Conservation (phyloP, 2,113 vertebrate species). For the Sciurus niger region DNA sequence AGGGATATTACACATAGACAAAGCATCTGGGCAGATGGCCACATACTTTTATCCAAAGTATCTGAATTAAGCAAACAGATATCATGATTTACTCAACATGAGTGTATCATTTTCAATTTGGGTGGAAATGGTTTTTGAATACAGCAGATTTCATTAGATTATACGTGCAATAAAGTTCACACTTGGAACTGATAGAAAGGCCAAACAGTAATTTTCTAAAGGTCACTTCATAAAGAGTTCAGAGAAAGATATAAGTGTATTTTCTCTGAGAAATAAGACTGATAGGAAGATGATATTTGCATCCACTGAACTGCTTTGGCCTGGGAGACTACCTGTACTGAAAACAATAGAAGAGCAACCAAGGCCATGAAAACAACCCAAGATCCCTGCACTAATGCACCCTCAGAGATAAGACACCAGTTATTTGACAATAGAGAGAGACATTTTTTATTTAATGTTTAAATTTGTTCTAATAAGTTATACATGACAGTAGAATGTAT, state of each 20-base stretch:
- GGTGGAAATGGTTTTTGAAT: slow-evolving; percentile 25
- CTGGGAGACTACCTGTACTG: background rate
- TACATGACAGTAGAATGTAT: too few relatives aligned
- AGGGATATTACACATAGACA: background rate
- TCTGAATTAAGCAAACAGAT: background rate
- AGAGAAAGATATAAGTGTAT: background rate
- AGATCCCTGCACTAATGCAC: background rate
- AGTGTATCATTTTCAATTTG: background rate
- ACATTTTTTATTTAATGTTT: background rate
- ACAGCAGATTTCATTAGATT: background rate
- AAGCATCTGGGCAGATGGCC: background rate
- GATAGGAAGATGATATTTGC: background rate
- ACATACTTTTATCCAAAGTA: background rate
- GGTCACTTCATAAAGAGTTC: background rate
- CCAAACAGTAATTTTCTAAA: slow-evolving; percentile 58
- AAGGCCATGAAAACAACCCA: background rate
- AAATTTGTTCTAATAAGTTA: too few relatives aligned
- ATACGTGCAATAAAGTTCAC: background rate
- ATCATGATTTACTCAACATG: background rate
- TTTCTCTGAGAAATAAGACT: slow-evolving; percentile 53
- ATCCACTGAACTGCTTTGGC: background rate
- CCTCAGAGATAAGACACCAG: background rate
- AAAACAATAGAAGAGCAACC: background rate
- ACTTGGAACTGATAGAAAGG: slow-evolving; percentile 26
- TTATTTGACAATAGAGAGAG: background rate